Conservation (phyloP, 2,113 vertebrate species). For the Megaceryle maxima region DNA sequence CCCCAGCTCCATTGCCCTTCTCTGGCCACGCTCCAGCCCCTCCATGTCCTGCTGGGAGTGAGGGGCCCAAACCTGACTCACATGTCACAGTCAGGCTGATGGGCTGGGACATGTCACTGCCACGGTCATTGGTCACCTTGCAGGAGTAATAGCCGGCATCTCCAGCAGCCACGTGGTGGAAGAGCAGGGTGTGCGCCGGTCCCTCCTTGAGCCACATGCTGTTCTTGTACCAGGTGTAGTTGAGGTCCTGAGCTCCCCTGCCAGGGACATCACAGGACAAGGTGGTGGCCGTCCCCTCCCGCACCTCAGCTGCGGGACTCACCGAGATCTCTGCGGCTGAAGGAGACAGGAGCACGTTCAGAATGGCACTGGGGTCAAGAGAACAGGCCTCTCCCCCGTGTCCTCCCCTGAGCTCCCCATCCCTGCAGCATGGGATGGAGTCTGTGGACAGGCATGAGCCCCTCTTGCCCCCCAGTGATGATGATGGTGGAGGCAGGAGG, state of each 20-base stretch:
- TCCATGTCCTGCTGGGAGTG: too few species aligned
- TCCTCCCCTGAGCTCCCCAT: accelerated
- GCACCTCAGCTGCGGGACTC: conserved; percentile 31
- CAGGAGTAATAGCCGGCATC: conserved; percentile 72
- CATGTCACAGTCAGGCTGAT: too few species aligned
- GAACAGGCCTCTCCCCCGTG: accelerated
- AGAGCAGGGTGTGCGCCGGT: neutral
- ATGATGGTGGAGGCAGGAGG: neutral
- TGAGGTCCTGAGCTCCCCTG: conserved; percentile 19
- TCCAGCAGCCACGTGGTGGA: neutral
- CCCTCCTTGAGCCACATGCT: conserved; percentile 26
- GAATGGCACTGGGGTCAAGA: accelerated
- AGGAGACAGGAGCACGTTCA: accelerated
- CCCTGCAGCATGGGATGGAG: neutral
- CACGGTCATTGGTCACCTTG: conserved; percentile 14
- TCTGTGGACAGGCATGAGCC: accelerated
- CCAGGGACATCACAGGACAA: conserved; percentile 63
- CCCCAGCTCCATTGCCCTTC: too few species aligned
- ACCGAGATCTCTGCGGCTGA: conserved; percentile 57
- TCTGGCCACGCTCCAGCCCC: too few species aligned
- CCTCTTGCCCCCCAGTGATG: neutral
- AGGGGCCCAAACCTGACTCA: too few species aligned
- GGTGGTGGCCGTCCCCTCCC: conserved; percentile 59
- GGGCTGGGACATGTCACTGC: too few species aligned
- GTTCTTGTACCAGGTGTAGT: conserved; percentile 77